phyloP scores from a whole-genome alignment of 1,140 invertebrate species.

The Calycopis cecrops region DNA sequence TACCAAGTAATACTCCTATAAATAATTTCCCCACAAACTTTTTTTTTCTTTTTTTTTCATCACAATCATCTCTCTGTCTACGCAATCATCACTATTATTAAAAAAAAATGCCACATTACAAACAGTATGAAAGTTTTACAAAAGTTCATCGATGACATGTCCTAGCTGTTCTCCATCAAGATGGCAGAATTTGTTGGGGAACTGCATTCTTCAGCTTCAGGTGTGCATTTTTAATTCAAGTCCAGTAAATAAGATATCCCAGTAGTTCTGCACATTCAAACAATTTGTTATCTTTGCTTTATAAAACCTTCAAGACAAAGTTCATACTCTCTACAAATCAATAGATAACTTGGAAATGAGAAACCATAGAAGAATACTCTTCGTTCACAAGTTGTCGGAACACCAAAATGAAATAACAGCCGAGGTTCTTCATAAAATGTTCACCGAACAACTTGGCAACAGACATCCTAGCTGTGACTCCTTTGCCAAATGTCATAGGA shows the following conservation, averaged over 20 bases:
- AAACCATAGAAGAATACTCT: slow-evolving; percentile 6
- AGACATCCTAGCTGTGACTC: not conserved
- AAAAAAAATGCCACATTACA: too few relatives aligned
- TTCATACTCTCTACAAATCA: not conserved
- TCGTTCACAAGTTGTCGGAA: slow-evolving; percentile 2
- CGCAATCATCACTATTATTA: too few relatives aligned
- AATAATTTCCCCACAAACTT: too few relatives aligned
- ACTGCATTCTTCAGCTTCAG: too few relatives aligned
- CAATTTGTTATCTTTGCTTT: slow-evolving; percentile 7
- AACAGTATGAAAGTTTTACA: too few relatives aligned
- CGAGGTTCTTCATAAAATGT: not conserved
- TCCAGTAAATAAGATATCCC: not conserved
- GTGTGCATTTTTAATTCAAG: too few relatives aligned
- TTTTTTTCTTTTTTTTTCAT: too few relatives aligned
- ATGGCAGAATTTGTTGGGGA: too few relatives aligned
- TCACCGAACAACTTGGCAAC: not conserved
- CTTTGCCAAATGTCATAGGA: slow-evolving; percentile 4
- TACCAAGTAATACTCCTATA: too few relatives aligned
- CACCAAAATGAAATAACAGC: not conserved
- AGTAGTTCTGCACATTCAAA: slow-evolving; percentile 3
- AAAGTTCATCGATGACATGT: too few relatives aligned
- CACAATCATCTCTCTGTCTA: too few relatives aligned
- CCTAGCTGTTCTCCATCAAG: too few relatives aligned
- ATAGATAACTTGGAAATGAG: slow-evolving; percentile 10
- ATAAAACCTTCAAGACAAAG: not conserved